Conservation (phyloP, 2,113 vertebrate species). For the Gobio gobio region DNA sequence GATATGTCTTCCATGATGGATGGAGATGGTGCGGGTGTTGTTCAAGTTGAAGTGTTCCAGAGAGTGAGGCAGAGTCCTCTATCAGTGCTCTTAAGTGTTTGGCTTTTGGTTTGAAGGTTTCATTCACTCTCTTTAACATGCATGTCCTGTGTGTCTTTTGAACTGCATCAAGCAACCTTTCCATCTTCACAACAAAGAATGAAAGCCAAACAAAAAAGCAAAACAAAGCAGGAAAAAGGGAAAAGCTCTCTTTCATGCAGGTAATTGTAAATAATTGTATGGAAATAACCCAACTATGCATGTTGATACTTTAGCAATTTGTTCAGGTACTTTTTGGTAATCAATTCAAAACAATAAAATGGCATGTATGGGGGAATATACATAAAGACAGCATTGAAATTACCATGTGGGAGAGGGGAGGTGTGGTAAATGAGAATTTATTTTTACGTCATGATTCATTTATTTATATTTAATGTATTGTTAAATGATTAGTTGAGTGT, state of each 20-base stretch:
- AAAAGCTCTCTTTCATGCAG: constrained; percentile 77
- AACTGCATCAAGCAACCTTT: constrained; percentile 83
- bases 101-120: constrained; percentile 78
- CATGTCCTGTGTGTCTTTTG: constrained; percentile 86
- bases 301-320: constrained; percentile 93
- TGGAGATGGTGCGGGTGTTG: constrained; percentile 82
- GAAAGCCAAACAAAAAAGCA: constrained; percentile 79
- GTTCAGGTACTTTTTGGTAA: constrained; percentile 99
- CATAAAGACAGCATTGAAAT: neutral
- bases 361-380: constrained; percentile 84
- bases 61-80: constrained; percentile 86
- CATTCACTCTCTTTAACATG: constrained; percentile 85
- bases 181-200: constrained; percentile 63
- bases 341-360: constrained; percentile 78
- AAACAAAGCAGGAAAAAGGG: constrained; percentile 71
- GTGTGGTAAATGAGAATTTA: constrained; percentile 41
- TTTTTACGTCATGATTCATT: constrained; percentile 76
- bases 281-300: constrained; percentile 95
- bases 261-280: constrained; percentile 92
- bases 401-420: neutral
- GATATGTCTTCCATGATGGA: constrained; percentile 87
- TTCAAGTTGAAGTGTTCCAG: constrained; percentile 78
- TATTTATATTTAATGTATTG: constrained; percentile 69
- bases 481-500: constrained; percentile 60
- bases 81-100: constrained; percentile 84